phyloP scores from a whole-genome alignment of 2,888 invertebrate species.

The Lomographa bimaculata region DNA sequence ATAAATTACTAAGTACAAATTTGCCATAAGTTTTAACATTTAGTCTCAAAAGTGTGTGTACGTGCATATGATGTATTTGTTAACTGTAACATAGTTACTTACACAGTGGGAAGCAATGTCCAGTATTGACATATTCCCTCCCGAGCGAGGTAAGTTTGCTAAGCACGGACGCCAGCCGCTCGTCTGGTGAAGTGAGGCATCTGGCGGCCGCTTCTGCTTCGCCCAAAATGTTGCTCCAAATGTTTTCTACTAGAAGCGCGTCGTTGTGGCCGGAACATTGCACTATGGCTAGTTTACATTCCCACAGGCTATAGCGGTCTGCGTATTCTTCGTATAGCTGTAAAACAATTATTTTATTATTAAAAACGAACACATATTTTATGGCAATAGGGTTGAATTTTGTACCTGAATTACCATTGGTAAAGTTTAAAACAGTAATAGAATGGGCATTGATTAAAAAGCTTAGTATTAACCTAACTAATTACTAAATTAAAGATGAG shows the following conservation, averaged over 20 bases:
- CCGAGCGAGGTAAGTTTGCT: conserved; percentile 91
- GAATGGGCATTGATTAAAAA: too few species aligned
- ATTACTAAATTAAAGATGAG: too few species aligned
- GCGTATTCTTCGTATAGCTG: conserved; percentile 96
- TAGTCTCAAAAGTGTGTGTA: too few species aligned
- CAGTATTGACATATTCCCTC: conserved; percentile 90
- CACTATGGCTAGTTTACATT: conserved; percentile 97
- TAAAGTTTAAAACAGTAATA: too few species aligned
- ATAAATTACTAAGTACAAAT: too few species aligned
- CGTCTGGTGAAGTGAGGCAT: conserved; percentile 66
- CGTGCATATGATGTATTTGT: too few species aligned
- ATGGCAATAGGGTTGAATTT: neutral
- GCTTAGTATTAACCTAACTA: too few species aligned
- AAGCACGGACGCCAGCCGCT: conserved; percentile 87
- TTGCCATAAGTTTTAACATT: too few species aligned
- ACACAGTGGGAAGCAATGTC: conserved; percentile 95
- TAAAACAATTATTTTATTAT: conserved; percentile 1
- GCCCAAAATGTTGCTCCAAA: conserved; percentile 94
- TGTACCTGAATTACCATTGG: too few species aligned
- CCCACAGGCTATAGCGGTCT: conserved; percentile 94
- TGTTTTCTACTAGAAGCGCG: conserved; percentile 92
- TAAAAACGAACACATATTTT: neutral
- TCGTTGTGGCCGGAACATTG: conserved; percentile 97
- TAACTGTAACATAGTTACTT: conserved; percentile 59
- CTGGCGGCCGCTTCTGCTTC: conserved; percentile 81